These are phyloP conservation scores for Amblyjoppa fuscipennis DNA, from an alignment of 2,888 invertebrate species.

Conservation along the genomic window DNA sequence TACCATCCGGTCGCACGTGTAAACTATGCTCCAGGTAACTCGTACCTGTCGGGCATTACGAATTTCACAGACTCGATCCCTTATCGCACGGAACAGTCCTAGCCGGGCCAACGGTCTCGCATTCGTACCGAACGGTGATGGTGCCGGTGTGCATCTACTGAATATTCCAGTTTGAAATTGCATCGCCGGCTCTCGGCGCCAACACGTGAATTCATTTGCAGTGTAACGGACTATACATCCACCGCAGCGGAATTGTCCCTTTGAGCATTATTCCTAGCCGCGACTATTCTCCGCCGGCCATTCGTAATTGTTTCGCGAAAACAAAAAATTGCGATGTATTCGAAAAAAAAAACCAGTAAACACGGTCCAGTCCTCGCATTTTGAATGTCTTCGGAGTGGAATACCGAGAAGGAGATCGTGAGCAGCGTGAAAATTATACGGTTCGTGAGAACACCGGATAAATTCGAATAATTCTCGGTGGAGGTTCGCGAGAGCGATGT, in stretches of 20 bases:
- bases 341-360: conserved; percentile 18
- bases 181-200: conserved; percentile 54
- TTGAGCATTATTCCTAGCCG: conserved; percentile 33
- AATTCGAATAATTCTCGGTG: conserved; percentile 38
- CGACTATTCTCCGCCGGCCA: conserved; percentile 2
- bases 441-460: conserved; percentile 53
- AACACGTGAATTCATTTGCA: conserved; percentile 58
- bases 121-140: conserved; percentile 48
- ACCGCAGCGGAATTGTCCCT: conserved; percentile 31
- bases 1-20: conserved; percentile 66
- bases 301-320: conserved; percentile 46
- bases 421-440: conserved; percentile 57
- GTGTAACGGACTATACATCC: conserved; percentile 1
- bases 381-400: conserved; percentile 49
- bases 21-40: conserved; percentile 58
- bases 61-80: conserved; percentile 68
- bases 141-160: conserved; percentile 64
- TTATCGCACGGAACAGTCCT: conserved; percentile 61
- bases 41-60: conserved; percentile 69
- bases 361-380: conserved; percentile 43
- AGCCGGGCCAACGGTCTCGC: conserved; percentile 11
- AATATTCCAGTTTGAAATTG: conserved; percentile 69
- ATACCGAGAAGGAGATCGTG: conserved; percentile 63
- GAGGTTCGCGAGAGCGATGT: conserved; percentile 2
- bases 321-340: conserved; percentile 11